Base-by-base conservation (phyloP, 2,113 vertebrate species). In the Pseudopodoces humilis region DNA sequence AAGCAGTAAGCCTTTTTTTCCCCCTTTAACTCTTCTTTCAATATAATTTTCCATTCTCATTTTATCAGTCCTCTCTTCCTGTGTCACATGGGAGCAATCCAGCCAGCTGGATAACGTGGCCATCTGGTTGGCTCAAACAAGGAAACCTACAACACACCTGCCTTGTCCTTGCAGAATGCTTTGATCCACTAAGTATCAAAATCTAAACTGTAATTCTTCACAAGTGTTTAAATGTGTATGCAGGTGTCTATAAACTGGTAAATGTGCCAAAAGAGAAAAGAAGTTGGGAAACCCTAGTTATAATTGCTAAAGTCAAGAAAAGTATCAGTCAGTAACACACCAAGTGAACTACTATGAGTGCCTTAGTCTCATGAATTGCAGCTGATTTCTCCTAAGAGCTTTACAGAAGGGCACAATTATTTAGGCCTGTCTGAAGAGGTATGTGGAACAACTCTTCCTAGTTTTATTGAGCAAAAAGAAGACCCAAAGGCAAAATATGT, bases 281-380 rank as follows among this genome's bases (percentile, higher is more conserved):
- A 82, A 37, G 16, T 33, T 49, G 28, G 27, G 62, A 86, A 92
- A 83, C 56, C 60, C 22, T 46, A 28, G 19, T 53, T 65, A 23
- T 2, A 56, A 27, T 22, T n/a, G 47, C 47, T 43, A 52, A 87
- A 88, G n/a, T 70, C 41, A 79, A 68, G 56, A 50, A 46, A 47
- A 81, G 24, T 24, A 14, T 65, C 39, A 33, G 12, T 75, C 46
- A 72, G 69, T 76, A 60, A 43, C 23, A 55, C 33, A 35, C 4
- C 0, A 0, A 7, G 25, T 47, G 33, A 82, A 50, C 35, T 63
- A 2, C 41, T 35, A 1, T 28, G 14, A 19, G 18, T 55, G 39
- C 35, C 43, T 75, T 3, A 3, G 31, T 47, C 68, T 88, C 64
- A n/a, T 25, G 30, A 78, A 17, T 25, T 74, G 56, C 53, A 33